Percentiles rank a stretch among this genome's conserved stretches.
These are phyloP conservation scores for Osmerus eperlanus DNA, from an alignment of 2,113 vertebrate genomes.

Conservation along the genomic window DNA sequence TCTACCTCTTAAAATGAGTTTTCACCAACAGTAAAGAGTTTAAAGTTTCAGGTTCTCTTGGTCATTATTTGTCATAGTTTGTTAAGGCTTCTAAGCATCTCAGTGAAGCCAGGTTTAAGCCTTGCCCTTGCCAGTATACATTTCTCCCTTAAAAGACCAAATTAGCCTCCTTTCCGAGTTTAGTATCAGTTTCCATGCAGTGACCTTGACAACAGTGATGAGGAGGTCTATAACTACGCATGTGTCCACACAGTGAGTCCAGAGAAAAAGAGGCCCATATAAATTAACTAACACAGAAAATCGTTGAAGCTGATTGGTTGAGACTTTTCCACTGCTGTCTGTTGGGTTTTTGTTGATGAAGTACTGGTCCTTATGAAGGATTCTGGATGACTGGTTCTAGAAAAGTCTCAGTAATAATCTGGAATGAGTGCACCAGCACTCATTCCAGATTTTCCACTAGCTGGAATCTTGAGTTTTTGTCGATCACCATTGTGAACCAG, in stretches of 20 bases:
- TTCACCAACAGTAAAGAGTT: no score
- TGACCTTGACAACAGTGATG: slow-evolving; percentile 56
- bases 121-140: no score
- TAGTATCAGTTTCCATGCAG: slow-evolving; percentile 26
- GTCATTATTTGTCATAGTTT: no score
- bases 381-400: slow-evolving; percentile 50
- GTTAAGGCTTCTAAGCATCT: no score
- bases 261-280: slow-evolving; percentile 20
- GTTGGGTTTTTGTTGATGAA: slow-evolving; percentile 51
- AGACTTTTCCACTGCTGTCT: slow-evolving; percentile 43
- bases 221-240: slow-evolving; percentile 37
- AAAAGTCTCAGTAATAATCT: slow-evolving; percentile 60
- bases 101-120: no score
- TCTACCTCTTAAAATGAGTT: no score
- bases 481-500: no score
- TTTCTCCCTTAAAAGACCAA: no score
- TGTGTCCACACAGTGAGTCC: not conserved
- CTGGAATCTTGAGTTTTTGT: no score
- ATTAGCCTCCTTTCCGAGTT: no score
- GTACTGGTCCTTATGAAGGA: slow-evolving; percentile 36
- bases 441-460: no score
- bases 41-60: no score
- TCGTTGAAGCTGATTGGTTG: slow-evolving; percentile 52
- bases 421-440: slow-evolving; percentile 54
- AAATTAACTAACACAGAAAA: slow-evolving; percentile 41